These are phyloP conservation scores for Apodemia duryi DNA, from an alignment of 2,888 invertebrate genomes.

Conservation along the genomic window DNA sequence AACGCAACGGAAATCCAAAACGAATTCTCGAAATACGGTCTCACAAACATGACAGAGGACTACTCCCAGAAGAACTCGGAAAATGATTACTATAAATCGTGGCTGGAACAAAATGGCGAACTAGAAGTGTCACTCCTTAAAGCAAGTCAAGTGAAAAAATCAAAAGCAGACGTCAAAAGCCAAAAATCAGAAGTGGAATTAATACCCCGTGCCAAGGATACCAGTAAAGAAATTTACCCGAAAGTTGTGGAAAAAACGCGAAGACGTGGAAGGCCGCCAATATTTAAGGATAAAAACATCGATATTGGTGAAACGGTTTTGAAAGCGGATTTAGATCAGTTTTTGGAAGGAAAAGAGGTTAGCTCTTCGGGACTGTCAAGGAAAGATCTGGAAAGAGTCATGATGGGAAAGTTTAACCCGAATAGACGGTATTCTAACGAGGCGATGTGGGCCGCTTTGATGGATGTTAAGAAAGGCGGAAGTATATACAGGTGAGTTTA, in stretches of 20 bases:
- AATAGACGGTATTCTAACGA: constrained; percentile 73
- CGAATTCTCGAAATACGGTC: constrained; percentile 66
- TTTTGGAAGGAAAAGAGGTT: constrained; percentile 70
- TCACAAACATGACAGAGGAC: constrained; percentile 54
- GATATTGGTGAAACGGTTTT: constrained; percentile 69
- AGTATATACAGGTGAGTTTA: constrained; percentile 76
- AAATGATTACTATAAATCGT: constrained; percentile 70
- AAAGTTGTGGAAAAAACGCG: constrained; percentile 56
- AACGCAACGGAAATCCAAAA: constrained; percentile 59
- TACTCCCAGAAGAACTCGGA: constrained; percentile 47
- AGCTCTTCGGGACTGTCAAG: constrained; percentile 71
- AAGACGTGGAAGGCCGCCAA: constrained; percentile 61
- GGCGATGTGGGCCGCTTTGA: constrained; percentile 78
- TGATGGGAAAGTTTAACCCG: constrained; percentile 77
- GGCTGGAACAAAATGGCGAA: constrained; percentile 73
- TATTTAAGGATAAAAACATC: constrained; percentile 66
- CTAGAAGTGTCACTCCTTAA: constrained; percentile 66
- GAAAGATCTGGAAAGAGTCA: constrained; percentile 69
- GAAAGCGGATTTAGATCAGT: constrained; percentile 72
- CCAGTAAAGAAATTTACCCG: constrained; percentile 45
- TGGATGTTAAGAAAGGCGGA: constrained; percentile 80
- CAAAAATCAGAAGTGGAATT: constrained; percentile 65
- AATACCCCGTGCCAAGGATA: constrained; percentile 55
- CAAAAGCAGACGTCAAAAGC: constrained; percentile 45
- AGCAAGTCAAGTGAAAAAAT: constrained; percentile 55